These are phyloP conservation scores for Nasonovia ribisnigri DNA, from an alignment of 2,888 invertebrate species.

Conservation along the genomic window DNA sequence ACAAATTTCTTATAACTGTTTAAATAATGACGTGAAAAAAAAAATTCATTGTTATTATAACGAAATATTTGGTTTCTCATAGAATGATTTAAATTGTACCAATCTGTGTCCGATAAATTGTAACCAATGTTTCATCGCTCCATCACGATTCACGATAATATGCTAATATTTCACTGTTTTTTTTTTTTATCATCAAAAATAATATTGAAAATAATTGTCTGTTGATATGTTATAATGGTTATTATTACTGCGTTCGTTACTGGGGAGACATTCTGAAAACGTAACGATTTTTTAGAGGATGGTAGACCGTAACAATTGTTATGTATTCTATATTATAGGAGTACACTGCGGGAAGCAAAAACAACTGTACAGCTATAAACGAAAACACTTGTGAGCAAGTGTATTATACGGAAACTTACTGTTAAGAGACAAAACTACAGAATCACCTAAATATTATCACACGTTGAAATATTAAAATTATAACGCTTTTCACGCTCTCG, in stretches of 20 bases:
- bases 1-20: too few species aligned
- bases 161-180: too few species aligned
- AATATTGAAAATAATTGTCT: too few species aligned
- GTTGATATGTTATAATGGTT: background rate
- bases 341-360: background rate
- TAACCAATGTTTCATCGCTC: too few species aligned
- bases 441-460: background rate
- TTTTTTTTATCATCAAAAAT: too few species aligned
- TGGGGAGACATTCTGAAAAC: background rate
- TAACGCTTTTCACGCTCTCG: background rate
- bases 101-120: too few species aligned
- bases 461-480: background rate
- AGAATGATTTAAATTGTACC: too few species aligned
- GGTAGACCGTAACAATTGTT: background rate
- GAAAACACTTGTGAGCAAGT: background rate
- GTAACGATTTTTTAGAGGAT: background rate
- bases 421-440: background rate
- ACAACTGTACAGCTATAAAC: background rate
- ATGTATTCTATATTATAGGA: background rate
- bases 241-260: background rate
- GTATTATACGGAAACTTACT: background rate
- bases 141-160: too few species aligned
- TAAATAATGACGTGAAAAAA: too few species aligned
- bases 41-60: too few species aligned
- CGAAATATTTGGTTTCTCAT: too few species aligned